Evolutionary conservation across 1,140 invertebrate species (phyloP).

Genomic region (Pseudomyrmex gracilis): DNA sequence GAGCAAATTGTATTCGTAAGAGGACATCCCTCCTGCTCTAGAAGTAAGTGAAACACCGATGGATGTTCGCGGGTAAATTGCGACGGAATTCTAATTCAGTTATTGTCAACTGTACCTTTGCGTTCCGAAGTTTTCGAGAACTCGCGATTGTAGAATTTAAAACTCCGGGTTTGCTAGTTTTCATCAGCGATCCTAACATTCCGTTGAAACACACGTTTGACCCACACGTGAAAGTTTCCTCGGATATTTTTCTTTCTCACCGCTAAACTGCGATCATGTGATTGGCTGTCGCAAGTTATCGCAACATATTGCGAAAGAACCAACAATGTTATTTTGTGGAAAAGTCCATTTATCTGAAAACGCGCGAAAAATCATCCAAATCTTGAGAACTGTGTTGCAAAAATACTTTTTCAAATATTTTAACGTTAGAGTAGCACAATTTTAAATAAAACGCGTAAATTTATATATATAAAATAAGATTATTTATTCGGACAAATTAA

Average conservation of each 20-base stretch:
- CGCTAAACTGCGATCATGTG: not conserved
- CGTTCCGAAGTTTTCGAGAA: not conserved
- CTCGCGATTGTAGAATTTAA: not conserved
- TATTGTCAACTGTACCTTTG: not conserved
- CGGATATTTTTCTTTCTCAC: not conserved
- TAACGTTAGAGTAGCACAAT: not conserved
- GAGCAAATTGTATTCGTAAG: slow-evolving; percentile 43
- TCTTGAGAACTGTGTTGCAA: not conserved
- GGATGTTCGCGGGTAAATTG: slow-evolving; percentile 1
- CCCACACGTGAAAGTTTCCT: not conserved
- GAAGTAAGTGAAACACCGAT: slow-evolving; percentile 43
- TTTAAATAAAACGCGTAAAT: not conserved
- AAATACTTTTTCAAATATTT: slow-evolving; percentile 5
- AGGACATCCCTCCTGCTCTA: slow-evolving; percentile 55
- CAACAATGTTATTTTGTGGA: not conserved
- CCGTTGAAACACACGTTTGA: not conserved
- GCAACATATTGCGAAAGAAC: not conserved
- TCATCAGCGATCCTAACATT: not conserved
- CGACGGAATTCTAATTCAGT: not conserved
- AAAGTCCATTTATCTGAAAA: slow-evolving; percentile 2
- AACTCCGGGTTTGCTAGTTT: not conserved
- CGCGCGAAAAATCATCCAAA: not conserved
- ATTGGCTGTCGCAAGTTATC: not conserved
- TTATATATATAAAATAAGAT: not conserved
- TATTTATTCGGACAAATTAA: not conserved